Conservation (phyloP, 2,888 invertebrate species). For the Drosophila parthenogenetica region DNA sequence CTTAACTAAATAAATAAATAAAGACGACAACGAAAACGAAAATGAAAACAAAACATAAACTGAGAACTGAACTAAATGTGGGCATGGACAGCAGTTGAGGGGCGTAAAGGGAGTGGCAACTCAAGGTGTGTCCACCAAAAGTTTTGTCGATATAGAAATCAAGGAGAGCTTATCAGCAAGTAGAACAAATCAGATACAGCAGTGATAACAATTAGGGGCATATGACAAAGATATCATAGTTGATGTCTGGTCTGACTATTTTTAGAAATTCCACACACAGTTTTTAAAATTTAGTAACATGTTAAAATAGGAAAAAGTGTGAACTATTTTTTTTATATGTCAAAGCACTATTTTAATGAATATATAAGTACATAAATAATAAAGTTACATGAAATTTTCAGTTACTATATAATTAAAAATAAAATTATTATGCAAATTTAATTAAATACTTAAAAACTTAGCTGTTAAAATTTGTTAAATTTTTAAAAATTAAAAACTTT, state of each 20-base stretch:
- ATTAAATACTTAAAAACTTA: no score
- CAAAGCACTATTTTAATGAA: no score
- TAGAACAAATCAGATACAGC: conserved; percentile 35
- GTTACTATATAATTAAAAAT: no score
- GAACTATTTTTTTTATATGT: no score
- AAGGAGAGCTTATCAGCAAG: conserved; percentile 42
- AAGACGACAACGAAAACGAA: conserved; percentile 5
- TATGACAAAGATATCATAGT: conserved; percentile 10
- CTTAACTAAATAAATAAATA: conserved; percentile 58
- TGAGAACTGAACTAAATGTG: conserved; percentile 33
- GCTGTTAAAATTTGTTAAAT: no score
- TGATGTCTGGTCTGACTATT: not conserved
- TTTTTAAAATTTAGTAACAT: not conserved
- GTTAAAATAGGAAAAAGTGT: no score
- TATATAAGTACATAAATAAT: no score
- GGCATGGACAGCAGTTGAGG: conserved; percentile 22
- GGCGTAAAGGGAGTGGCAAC: conserved; percentile 17
- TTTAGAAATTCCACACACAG: not conserved
- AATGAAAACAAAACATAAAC: conserved; percentile 13
- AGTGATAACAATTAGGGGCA: conserved; percentile 48
- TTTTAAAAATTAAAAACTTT: no score
- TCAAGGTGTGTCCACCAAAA: conserved; percentile 56
- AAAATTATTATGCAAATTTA: no score
- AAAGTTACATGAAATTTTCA: no score
- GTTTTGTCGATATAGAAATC: conserved; percentile 19